Evolutionary conservation across 2,113 vertebrate genomes (phyloP), one percentile per base, ranked within the genome.

Genomic region (Aramus guarauna): DNA sequence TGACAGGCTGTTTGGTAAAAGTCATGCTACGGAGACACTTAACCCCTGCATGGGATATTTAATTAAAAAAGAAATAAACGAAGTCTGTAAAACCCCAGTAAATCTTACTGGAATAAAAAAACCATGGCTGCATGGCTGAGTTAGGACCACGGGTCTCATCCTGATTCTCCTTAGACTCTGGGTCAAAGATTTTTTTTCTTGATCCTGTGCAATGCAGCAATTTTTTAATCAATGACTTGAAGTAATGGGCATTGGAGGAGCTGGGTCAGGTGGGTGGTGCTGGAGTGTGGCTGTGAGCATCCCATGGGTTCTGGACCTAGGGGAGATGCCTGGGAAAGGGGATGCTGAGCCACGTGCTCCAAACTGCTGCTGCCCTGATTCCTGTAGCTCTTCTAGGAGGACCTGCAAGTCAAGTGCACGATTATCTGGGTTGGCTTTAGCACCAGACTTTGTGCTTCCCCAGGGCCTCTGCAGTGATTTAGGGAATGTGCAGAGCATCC

Each of bases 21-120:
- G 68, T 73, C 7, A 0, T 21, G 24, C 52, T 17, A 4, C 0
- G 0, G 45, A 32, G 23, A 59, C 6, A 3, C 53, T 87, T 37
- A 59, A 63, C 32, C 12, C 17, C 47, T 72, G 7, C 18, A 2
- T 68, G 43, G n/a, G 11, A 10, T 13, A 59, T 76, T 76, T 75
- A 52, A 66, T 85, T 48, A 14, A 68, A 71, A 84, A 37, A 9
- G 2, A 1, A 9, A 64, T 75, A 47, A 4, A 3, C 0, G 0
- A 2, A 36, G 4, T 11, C 34, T 63, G 15, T 73, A 63, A 53
- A 80, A 55, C 7, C 7, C n/a, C 13, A 23, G 9, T 26, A 36
- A 48, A 12, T 1, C 4, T 68, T 37, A 10, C 1, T 63, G 15
- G 16, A 36, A 47, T 50, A 30, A 43, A 62, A n/a, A 39, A 22